Conservation (phyloP, 2,888 invertebrate genomes). For the Eledona agricola region DNA sequence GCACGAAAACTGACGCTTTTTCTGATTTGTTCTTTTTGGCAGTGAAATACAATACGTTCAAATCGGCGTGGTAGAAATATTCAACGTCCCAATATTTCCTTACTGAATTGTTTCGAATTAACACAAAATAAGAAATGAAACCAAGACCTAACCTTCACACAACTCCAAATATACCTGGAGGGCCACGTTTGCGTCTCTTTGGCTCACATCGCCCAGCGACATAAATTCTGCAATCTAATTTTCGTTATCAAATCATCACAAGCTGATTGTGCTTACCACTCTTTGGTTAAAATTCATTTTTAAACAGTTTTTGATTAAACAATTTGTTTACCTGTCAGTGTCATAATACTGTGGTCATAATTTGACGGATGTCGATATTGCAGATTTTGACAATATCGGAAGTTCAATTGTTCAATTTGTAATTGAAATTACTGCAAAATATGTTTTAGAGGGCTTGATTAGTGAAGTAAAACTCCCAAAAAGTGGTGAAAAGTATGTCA, state of each 20-base stretch:
- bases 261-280: slow-evolving; percentile 30
- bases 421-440: no score
- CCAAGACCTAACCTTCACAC: slow-evolving; percentile 63
- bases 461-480: no score
- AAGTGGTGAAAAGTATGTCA: no score
- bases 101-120: slow-evolving; percentile 46
- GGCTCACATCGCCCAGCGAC: slow-evolving; percentile 61
- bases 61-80: slow-evolving; percentile 59
- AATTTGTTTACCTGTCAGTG: no score
- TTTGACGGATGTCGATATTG: no score
- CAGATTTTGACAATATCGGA: no score
- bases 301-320: no score
- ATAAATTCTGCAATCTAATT: slow-evolving; percentile 61
- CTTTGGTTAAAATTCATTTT: slow-evolving; percentile 18
- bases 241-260: no score
- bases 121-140: slow-evolving; percentile 3
- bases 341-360: no score
- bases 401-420: no score
- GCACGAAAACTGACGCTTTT: slow-evolving; percentile 59
- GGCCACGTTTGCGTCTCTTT: slow-evolving; percentile 60
- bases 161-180: slow-evolving; percentile 67
- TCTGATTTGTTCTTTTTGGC: slow-evolving; percentile 58
- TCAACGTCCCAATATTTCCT: slow-evolving; percentile 63
- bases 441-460: no score
- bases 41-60: slow-evolving; percentile 61